Conservation (phyloP, 1,140 invertebrate genomes). For the Drosophila tristis region DNA sequence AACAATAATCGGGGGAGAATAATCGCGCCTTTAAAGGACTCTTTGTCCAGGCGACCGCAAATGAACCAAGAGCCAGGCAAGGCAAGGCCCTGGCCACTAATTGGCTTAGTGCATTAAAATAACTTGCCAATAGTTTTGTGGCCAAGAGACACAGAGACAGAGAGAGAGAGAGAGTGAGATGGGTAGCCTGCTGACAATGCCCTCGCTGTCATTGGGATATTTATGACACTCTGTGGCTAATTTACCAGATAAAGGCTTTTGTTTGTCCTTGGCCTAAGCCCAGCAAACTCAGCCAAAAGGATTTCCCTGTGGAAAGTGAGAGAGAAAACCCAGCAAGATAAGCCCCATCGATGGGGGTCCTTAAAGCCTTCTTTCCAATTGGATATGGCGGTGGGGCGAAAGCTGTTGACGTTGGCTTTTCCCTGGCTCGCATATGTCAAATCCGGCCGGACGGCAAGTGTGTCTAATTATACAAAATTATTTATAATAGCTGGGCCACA, state of each 20-base stretch:
- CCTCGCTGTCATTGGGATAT: conserved; percentile 73
- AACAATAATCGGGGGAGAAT: neutral
- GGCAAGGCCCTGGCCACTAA: conserved; percentile 61
- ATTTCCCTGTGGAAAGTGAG: conserved; percentile 45
- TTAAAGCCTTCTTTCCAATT: conserved; percentile 30
- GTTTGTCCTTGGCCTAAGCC: conserved; percentile 63
- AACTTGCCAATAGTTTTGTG: conserved; percentile 79
- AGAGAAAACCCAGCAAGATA: conserved; percentile 38
- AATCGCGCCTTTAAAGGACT: conserved; percentile 30
- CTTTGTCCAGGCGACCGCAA: conserved; percentile 42
- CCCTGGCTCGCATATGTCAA: conserved; percentile 63
- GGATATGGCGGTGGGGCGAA: conserved; percentile 11
- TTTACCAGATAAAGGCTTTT: conserved; percentile 78
- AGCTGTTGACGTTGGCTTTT: conserved; percentile 22
- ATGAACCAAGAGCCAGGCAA: conserved; percentile 57
- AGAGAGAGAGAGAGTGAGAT: conserved; percentile 1
- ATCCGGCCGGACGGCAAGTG: conserved; percentile 64
- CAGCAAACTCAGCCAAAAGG: conserved; percentile 58
- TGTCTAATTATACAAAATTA: conserved; percentile 82
- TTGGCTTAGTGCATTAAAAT: conserved; percentile 82
- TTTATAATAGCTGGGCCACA: conserved; percentile 72
- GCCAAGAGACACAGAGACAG: conserved; percentile 30
- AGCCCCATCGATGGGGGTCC: conserved; percentile 30
- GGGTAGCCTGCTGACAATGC: conserved; percentile 53
- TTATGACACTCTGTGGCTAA: conserved; percentile 78